Conservation (phyloP, 2,888 invertebrate species). For the Drosophila testacea region DNA sequence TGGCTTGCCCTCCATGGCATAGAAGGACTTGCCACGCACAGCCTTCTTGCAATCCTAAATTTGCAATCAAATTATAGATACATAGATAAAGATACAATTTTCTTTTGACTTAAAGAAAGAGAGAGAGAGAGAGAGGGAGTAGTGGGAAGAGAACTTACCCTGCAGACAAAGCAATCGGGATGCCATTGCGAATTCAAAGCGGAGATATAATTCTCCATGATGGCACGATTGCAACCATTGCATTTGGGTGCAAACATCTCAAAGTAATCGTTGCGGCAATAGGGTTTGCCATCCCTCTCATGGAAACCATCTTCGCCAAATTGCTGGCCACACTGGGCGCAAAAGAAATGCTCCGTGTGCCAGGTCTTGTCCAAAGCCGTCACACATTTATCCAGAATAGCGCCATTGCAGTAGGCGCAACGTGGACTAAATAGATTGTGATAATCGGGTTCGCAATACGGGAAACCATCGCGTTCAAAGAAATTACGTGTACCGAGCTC, state of each 20-base stretch:
- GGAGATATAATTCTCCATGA: constrained; percentile 99
- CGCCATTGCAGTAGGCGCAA: constrained; percentile 99
- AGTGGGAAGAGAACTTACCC: constrained; percentile 89
- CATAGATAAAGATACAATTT: constrained; percentile 2
- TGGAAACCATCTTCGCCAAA: constrained; percentile 99
- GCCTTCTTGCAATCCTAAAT: constrained; percentile 96
- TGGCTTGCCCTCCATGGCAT: constrained; percentile 98
- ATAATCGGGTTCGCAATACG: constrained; percentile 99
- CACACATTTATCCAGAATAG: constrained; percentile 99
- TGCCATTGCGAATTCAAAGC: constrained; percentile 99
- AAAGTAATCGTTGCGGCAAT: constrained; percentile 98
- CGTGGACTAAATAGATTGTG: constrained; percentile 99
- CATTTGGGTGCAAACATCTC: constrained; percentile 99
- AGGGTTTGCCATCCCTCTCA: constrained; percentile 97
- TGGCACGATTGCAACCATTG: constrained; percentile 97
- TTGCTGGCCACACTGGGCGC: constrained; percentile 98
- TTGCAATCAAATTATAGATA: constrained; percentile 42
- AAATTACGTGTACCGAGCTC: constrained; percentile 99
- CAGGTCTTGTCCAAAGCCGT: constrained; percentile 98
- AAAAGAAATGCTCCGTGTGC: constrained; percentile 99
- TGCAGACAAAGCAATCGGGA: constrained; percentile 99
- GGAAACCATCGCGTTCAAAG: constrained; percentile 98
- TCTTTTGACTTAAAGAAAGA: constrained; percentile 60
- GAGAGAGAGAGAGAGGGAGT: not conserved
- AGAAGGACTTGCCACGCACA: constrained; percentile 97